Conservation (phyloP, 92 coral and sea anemone genomes). For the Micromussa lordhowensis region DNA sequence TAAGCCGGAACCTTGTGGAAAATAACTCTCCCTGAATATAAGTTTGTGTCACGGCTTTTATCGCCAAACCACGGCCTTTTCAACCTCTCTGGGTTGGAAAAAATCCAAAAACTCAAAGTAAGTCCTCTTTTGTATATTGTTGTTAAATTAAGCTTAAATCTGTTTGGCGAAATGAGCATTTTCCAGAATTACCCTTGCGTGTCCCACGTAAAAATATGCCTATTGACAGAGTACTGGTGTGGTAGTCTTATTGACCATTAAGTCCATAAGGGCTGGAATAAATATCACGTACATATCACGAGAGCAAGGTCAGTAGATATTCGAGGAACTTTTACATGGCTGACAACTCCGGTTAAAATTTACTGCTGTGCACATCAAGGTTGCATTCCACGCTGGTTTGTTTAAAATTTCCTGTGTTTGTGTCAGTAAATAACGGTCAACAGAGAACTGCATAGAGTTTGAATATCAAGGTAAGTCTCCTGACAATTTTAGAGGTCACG, state of each 20-base stretch:
- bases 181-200: constrained; percentile 40
- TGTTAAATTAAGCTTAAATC: neutral
- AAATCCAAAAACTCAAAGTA: constrained; percentile 6
- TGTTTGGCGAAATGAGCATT: neutral
- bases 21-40: constrained; percentile 9
- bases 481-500: neutral
- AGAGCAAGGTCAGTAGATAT: constrained; percentile 34
- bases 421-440: neutral
- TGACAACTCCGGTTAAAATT: constrained; percentile 14
- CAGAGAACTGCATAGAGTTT: neutral
- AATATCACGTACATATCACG: constrained; percentile 43
- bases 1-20: constrained; percentile 39
- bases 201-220: constrained; percentile 28
- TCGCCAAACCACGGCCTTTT: neutral
- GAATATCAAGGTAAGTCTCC: constrained; percentile 21
- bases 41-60: constrained; percentile 38
- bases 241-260: constrained; percentile 49
- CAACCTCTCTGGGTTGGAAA: constrained; percentile 18
- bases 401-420: constrained; percentile 21
- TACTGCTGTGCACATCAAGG: constrained; percentile 1
- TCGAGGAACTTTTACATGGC: constrained; percentile 12
- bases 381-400: constrained; percentile 7
- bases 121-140: neutral
- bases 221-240: constrained; percentile 35
- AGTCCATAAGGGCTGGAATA: constrained; percentile 29